Evolutionary conservation across 2,113 vertebrate species (phyloP).

Genomic region (Rutilus rutilus): DNA sequence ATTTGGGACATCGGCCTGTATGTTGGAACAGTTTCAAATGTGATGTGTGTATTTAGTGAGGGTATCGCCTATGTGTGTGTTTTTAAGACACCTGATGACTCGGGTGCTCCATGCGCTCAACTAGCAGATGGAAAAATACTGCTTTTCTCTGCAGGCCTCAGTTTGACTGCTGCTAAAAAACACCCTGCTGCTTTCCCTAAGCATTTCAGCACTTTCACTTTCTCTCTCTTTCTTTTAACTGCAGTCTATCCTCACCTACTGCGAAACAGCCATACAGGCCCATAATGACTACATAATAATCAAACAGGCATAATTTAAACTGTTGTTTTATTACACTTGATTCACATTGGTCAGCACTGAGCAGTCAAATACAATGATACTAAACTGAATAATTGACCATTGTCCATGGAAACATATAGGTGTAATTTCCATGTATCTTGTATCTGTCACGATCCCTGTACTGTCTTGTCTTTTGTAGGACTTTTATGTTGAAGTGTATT

Average conservation of each 20-base stretch:
- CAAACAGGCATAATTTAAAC: neutral
- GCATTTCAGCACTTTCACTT: slow-evolving; percentile 18
- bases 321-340: neutral
- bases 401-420: neutral
- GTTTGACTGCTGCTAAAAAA: slow-evolving; percentile 34
- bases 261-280: neutral
- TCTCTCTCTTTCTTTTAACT: neutral
- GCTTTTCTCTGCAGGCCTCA: slow-evolving; percentile 13
- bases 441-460: neutral
- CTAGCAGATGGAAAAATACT: slow-evolving; percentile 43
- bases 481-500: too few species aligned
- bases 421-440: neutral
- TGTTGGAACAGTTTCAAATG: slow-evolving; percentile 15
- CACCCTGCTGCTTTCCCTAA: slow-evolving; percentile 4
- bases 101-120: neutral
- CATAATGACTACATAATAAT: neutral
- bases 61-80: neutral
- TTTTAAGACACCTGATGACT: slow-evolving; percentile 40
- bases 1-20: slow-evolving; percentile 9
- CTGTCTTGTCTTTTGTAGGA: too few species aligned
- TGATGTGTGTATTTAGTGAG: neutral
- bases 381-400: neutral
- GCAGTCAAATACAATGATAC: neutral
- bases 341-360: neutral
- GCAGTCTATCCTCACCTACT: neutral